These are phyloP conservation scores for Ophiothrix spiculata DNA, from an alignment of 35 echinoderm and acorn worm species.

Conservation along the genomic window DNA sequence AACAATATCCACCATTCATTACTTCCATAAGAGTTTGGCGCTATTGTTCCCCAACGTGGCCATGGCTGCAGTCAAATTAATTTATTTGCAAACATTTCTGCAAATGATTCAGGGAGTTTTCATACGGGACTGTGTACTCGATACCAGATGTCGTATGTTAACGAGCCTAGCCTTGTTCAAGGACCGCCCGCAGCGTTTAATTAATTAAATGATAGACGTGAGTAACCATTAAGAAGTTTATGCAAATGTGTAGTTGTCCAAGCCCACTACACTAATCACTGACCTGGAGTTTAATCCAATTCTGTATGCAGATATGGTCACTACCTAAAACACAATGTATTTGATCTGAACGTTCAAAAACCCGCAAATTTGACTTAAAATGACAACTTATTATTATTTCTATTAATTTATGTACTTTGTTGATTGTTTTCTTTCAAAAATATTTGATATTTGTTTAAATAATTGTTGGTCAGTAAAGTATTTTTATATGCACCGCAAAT, in stretches of 20 bases:
- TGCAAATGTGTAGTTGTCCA: background rate
- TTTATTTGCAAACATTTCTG: background rate
- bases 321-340: too few species aligned
- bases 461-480: too few species aligned
- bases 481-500: too few species aligned
- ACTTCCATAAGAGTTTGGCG: background rate
- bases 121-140: background rate
- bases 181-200: background rate
- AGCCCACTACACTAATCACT: background rate
- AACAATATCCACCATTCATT: slow-evolving; percentile 1
- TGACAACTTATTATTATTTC: background rate
- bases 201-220: slow-evolving; percentile 9
- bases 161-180: background rate
- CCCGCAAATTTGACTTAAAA: background rate
- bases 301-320: background rate
- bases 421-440: too few species aligned
- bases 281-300: background rate
- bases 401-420: background rate
- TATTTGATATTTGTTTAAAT: too few species aligned
- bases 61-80: background rate
- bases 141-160: background rate
- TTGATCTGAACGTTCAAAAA: background rate
- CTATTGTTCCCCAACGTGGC: background rate
- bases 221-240: slow-evolving; percentile 7
- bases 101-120: background rate